These are phyloP conservation scores for Planiliza haematocheilus DNA, from an alignment of 2,113 vertebrate species.

Conservation along the genomic window DNA sequence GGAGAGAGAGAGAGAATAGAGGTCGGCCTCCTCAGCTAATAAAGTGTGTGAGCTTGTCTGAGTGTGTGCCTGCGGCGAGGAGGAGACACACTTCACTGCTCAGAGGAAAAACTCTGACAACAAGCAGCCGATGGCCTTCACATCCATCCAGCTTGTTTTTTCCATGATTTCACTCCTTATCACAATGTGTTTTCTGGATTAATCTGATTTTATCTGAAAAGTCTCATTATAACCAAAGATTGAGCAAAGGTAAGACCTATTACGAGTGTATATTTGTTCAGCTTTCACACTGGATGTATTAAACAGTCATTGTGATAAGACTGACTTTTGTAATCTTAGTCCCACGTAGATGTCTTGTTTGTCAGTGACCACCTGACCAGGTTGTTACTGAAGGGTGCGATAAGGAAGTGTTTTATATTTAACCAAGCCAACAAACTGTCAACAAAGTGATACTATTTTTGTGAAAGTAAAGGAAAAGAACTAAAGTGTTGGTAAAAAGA, in stretches of 20 bases:
- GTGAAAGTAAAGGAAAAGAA: too few relatives aligned
- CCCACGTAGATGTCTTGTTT: too few relatives aligned
- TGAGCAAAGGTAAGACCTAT: constrained; percentile 16
- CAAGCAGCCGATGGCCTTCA: not conserved
- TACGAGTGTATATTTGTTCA: too few relatives aligned
- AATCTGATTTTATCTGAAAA: constrained; percentile 1
- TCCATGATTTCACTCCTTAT: not conserved
- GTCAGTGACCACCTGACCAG: too few relatives aligned
- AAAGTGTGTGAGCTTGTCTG: not conserved
- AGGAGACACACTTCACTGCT: not conserved
- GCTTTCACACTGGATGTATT: too few relatives aligned
- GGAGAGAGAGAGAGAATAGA: not conserved
- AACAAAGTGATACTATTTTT: too few relatives aligned
- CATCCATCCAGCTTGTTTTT: not conserved
- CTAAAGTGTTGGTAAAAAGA: too few relatives aligned
- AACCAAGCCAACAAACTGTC: too few relatives aligned
- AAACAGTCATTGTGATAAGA: too few relatives aligned
- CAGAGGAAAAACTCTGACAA: not conserved
- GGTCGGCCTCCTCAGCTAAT: constrained; percentile 3
- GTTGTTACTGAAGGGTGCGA: too few relatives aligned
- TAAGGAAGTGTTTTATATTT: too few relatives aligned
- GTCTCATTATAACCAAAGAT: not conserved
- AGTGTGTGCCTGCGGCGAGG: not conserved
- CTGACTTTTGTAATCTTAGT: too few relatives aligned
- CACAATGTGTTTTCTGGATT: not conserved